Base-by-base conservation (phyloP, 2,888 invertebrate genomes). In the Polydesmus complanatus region DNA sequence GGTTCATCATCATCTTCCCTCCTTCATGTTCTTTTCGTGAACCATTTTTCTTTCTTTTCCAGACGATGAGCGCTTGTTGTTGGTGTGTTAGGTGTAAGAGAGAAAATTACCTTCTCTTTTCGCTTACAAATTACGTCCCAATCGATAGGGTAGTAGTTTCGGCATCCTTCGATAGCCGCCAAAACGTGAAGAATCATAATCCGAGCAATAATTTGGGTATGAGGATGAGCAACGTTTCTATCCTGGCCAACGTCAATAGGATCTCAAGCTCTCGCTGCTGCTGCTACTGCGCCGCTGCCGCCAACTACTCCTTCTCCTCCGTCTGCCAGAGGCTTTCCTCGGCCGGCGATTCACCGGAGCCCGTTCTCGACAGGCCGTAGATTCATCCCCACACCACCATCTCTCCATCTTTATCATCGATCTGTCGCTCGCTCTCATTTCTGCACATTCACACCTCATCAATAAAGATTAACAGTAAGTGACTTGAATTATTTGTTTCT, bases 221-320 rank as follows among this genome's bases (percentile, higher is more conserved):
- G 49, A 56, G 56, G 56, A 56, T 56, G 56, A 56, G 22, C 56
- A 56, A 56, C 56, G 56, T 25, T 56, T 56, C 49, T 25, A 37
- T 56, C 56, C 48, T n/a, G 25, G 3, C 18, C 26, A 27, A 47
- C 26, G 48, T 47, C 23, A 47, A 37, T 37, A 8, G 5, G 8
- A 37, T 37, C 2, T 25, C 47, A 23, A 23, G 48, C 21, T 23
- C 27, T 19, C 27, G n/a, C n/a, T n/a, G n/a, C n/a, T 14, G 37
- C 37, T 37, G 5, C 14, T 14, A 37, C 37, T 25, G 21, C 25
- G 23, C 48, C 48, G 56, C 25, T 49, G 56, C 25, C 26, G 26
- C 49, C 49, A n/a, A 22, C n/a, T 48, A 23, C 56, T 11, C 18
- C 22, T 47, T 14, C 22, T 22, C 56, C 26, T 22, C 49, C 56